Base-by-base conservation (phyloP, 2,888 invertebrate genomes). In the Penaeus monodon region DNA sequence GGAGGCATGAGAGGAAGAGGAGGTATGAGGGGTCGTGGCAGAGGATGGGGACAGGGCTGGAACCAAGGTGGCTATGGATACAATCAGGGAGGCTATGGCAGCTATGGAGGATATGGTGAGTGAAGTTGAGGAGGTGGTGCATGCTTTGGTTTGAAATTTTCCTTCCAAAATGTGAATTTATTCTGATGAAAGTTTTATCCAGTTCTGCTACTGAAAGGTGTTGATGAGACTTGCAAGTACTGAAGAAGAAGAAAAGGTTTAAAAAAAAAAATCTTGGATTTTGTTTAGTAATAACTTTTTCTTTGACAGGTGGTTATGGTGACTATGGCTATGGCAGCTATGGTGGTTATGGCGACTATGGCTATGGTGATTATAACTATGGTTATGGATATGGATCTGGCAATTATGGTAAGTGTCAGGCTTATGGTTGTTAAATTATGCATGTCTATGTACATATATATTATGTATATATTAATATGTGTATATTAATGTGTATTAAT, bases 21-120 rank as follows among this genome's bases (percentile, higher is more conserved):
- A 84, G 91, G 94, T 91, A 94, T 95, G 68, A 94, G 92, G 79
- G 90, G 91, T 76, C 90, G 92, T 63, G 92, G 92, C 0, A 93
- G 94, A 0, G 93, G 94, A 77, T 88, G 90, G 88, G 90, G 89
- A 80, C 89, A 95, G 95, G 49, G 94, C 33, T 91, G 91, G 82
- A 91, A 91, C 82, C 91, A 91, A 73, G 91, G 91, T 82, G 91
- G 91, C 78, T 91, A 91, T 82, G 91, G 90, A 65, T 90, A 90
- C 82, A 91, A 91, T 88, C 91, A 91, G 87, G 91, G 91, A 81
- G 91, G 91, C 77, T 91, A 91, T 63, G 91, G 91, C 27, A 91
- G 91, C 88, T 91, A 91, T 90, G 91, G 91, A 57, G 91, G 91
- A 89, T 91, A 91, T 90, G 91, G 91, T 81, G 63, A 81, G 88